Percentiles rank a stretch among this genome's conserved stretches.
These are phyloP conservation scores for Tribolium freemani DNA, from an alignment of 2,888 invertebrate genomes.

Conservation along the genomic window DNA sequence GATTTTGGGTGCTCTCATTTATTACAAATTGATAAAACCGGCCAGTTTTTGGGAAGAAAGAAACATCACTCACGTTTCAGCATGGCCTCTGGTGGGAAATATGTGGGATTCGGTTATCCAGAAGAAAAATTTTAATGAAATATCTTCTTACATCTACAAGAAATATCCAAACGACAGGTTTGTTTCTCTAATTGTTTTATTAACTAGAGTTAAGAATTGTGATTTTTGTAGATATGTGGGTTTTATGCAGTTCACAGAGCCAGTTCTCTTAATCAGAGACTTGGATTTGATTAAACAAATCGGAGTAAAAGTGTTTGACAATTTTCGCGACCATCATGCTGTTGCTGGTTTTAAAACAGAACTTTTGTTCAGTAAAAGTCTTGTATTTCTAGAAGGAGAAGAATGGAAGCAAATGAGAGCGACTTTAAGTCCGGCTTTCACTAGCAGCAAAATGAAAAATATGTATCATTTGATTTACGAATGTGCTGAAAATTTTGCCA, in stretches of 20 bases:
- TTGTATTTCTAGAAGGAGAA: slow-evolving; percentile 51
- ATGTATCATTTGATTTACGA: slow-evolving; percentile 64
- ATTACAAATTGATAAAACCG: slow-evolving; percentile 1
- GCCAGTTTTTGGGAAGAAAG: neutral
- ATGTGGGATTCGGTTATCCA: neutral
- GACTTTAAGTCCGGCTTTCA: slow-evolving; percentile 67
- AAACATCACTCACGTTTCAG: neutral
- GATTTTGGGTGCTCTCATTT: neutral
- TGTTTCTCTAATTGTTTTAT: neutral
- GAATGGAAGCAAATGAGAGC: slow-evolving; percentile 65
- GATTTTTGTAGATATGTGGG: slow-evolving; percentile 50
- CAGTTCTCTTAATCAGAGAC: slow-evolving; percentile 70
- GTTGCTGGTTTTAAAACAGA: slow-evolving; percentile 61
- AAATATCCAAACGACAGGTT: slow-evolving; percentile 12
- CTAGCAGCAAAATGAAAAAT: slow-evolving; percentile 68
- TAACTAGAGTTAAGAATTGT: no score
- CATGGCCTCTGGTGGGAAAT: slow-evolving; percentile 6
- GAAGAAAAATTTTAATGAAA: neutral
- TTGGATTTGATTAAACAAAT: slow-evolving; percentile 73
- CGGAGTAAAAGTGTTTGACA: slow-evolving; percentile 72
- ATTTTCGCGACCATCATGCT: slow-evolving; percentile 69
- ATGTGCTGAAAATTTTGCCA: slow-evolving; percentile 46
- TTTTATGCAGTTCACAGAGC: slow-evolving; percentile 54
- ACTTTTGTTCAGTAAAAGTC: slow-evolving; percentile 68
- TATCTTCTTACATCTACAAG: neutral